Percentiles rank a stretch among this genome's conserved stretches.
These are phyloP conservation scores for Daubentonia madagascariensis DNA, from an alignment of 2,113 vertebrate species.

Conservation along the genomic window DNA sequence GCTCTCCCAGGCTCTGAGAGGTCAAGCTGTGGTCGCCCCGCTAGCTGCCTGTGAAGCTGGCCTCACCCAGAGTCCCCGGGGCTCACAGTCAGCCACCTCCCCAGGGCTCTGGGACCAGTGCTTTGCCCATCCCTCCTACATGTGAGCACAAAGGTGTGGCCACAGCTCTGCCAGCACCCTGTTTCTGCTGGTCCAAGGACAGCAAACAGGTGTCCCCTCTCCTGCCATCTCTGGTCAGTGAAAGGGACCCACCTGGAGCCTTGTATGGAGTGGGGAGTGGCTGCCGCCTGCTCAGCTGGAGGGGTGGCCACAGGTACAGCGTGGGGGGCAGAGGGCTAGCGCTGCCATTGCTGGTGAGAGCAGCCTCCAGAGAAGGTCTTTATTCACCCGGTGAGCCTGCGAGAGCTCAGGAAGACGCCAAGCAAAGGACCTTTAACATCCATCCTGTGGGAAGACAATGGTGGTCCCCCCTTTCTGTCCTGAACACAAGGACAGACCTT, in stretches of 20 bases:
- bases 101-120: neutral
- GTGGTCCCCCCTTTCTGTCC: neutral
- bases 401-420: neutral
- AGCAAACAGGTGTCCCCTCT: no score
- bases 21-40: neutral
- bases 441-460: neutral
- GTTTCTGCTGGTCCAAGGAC: neutral
- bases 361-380: neutral
- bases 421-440: neutral
- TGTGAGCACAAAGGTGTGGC: neutral
- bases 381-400: neutral
- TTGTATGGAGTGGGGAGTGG: neutral
- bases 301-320: neutral
- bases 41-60: neutral
- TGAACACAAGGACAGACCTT: no score
- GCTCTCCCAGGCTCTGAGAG: neutral
- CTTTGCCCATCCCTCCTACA: neutral
- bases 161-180: neutral
- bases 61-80: neutral
- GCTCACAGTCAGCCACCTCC: neutral
- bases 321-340: neutral
- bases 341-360: neutral
- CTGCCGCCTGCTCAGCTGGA: neutral
- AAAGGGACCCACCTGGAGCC: neutral
- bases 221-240: neutral